phyloP scores from a whole-genome alignment of 2,888 invertebrate species.

The Leistus spinibarbis region DNA sequence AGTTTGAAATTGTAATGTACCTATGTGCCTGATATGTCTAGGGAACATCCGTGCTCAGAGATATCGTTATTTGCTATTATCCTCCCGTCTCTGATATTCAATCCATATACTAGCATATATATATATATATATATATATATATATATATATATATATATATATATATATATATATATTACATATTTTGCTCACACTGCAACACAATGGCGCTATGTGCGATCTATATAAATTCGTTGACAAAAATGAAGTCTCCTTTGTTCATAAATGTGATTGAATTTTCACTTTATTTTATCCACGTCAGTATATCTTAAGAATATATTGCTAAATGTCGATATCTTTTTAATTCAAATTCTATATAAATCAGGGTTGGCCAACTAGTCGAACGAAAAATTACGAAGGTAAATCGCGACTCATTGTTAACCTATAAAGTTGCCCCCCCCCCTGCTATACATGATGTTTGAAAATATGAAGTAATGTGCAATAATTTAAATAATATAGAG shows the following conservation, averaged over 20 bases:
- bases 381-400: no score
- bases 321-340: no score
- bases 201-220: background rate
- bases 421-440: no score
- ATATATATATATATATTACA: constrained; percentile 33
- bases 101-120: constrained; percentile 27
- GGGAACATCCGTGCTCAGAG: background rate
- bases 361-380: no score
- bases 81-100: constrained; percentile 4
- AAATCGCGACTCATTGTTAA: no score
- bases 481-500: no score
- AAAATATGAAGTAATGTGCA: no score
- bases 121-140: no score
- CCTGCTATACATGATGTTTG: no score
- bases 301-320: no score
- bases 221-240: background rate
- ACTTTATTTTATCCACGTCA: background rate
- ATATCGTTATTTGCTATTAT: background rate
- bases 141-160: no score
- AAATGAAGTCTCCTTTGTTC: background rate
- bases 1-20: background rate
- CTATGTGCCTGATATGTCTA: background rate
- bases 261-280: background rate
- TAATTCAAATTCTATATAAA: no score
- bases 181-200: constrained; percentile 29